Base-by-base conservation (phyloP, 2,888 invertebrate species). In the Drosophila melanosoma region DNA sequence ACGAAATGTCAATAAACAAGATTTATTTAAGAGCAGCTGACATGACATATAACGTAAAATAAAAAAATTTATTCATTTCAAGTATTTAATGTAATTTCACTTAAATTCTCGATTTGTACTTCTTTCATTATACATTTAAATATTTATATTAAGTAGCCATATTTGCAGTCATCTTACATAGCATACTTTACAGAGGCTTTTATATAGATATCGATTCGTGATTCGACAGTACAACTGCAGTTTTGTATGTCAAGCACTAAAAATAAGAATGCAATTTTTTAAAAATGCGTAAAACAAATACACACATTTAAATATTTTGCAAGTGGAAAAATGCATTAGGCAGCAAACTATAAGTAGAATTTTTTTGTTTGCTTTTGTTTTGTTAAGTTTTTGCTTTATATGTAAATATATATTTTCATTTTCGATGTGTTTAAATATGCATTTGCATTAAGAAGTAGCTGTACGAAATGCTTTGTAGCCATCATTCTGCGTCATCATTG, bases 391-490 rank as follows among this genome's bases (percentile, higher is more conserved):
- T 77, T 80, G 76, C 66, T 80, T 77, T 52, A 63, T 56, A 29
- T 56, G 40, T 38, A 35, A 42, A 63, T 61, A 67, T 61, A 67
- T 70, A 67, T 70, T 70, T 82, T 62, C 60, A 66, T 70, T 57
- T 82, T 87, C 76, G 72, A 87, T 84, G 79, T 73, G 61, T 82
- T 69, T 69, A 81, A 86, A 78, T 84, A 73, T 82, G 61, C 76
- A 84, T 89, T 89, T 87, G 72, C 66, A 79, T 64, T 38, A 53
- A 58, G 53, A 40, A 58, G 59, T 36, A 65, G 66, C 45, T 54
- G 29, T 4, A 51, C 38, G 26, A 17, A 10, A 10, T 36, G 66
- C 81, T 76, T 76, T 71, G 63, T 63, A 66, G 59, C 45, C 77
- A 54, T 51, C 67, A 76, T 67, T 53, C 59, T 62, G 79, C 56